Percentiles rank a stretch among this genome's conserved stretches.
Conservation (phyloP, 2,113 vertebrate species). For the Gila orcuttii region DNA sequence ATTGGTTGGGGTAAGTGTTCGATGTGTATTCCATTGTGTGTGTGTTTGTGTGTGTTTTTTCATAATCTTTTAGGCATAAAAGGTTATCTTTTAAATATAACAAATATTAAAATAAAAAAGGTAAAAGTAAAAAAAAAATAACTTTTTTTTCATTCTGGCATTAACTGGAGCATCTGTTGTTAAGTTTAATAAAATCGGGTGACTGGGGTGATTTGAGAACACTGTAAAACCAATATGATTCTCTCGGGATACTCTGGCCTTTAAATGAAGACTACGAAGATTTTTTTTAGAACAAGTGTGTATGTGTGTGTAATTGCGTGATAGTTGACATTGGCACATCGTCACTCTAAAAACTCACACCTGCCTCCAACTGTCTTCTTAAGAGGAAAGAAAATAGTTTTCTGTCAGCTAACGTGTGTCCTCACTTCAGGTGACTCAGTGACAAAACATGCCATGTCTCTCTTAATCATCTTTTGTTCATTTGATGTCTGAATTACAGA, state of each 20-base stretch:
- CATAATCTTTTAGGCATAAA: background rate
- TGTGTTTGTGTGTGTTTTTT: no score
- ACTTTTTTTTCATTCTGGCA: background rate
- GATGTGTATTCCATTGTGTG: no score
- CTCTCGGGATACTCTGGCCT: background rate
- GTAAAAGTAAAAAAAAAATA: background rate
- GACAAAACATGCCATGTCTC: background rate
- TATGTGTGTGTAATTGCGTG: background rate
- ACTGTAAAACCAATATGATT: background rate
- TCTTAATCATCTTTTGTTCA: constrained; percentile 7
- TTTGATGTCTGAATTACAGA: background rate
- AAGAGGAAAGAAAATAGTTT: background rate
- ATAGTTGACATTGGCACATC: background rate
- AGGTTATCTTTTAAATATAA: background rate
- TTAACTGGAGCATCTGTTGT: constrained; percentile 14
- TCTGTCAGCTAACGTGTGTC: background rate
- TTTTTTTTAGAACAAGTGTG: background rate
- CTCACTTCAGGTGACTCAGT: background rate
- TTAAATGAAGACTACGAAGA: background rate
- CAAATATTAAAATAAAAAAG: background rate
- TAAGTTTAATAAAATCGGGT: background rate
- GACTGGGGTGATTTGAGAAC: background rate
- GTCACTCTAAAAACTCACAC: constrained; percentile 35
- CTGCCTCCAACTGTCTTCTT: background rate
- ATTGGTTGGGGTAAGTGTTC: background rate